Evolutionary conservation across 2,888 invertebrate genomes (phyloP).

Genomic region (Phyllotreta cruciferae): DNA sequence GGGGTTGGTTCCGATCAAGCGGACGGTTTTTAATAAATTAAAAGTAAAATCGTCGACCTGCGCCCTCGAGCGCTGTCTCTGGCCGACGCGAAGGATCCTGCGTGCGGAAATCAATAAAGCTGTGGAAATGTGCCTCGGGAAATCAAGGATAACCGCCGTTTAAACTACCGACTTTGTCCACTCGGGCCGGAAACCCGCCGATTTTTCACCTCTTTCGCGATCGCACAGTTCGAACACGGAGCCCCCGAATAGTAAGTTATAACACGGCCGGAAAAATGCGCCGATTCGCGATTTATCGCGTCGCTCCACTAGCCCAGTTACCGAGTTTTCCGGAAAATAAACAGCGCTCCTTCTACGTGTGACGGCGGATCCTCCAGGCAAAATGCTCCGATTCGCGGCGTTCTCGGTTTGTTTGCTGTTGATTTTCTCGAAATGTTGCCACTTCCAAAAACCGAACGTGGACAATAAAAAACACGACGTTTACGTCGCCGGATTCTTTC

Average conservation of each 20-base stretch:
- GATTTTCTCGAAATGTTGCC: conserved; percentile 37
- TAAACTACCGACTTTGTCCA: conserved; percentile 12
- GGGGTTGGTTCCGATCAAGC: conserved; percentile 24
- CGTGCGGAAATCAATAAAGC: conserved; percentile 40
- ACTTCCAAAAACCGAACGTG: conserved; percentile 70
- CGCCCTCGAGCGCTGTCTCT: conserved; percentile 27
- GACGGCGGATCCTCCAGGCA: conserved; percentile 11
- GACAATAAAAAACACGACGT: conserved; percentile 81
- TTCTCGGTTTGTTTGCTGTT: conserved; percentile 26
- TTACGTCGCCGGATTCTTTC: conserved; percentile 93
- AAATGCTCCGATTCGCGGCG: conserved; percentile 21
- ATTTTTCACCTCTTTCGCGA: no score
- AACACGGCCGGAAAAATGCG: conserved; percentile 12
- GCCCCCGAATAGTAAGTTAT: not conserved
- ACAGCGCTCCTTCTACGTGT: conserved; percentile 22
- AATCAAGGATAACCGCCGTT: conserved; percentile 32
- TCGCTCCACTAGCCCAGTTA: conserved; percentile 20
- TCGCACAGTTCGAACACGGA: no score
- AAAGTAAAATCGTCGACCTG: conserved; percentile 30
- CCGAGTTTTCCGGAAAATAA: conserved; percentile 25
- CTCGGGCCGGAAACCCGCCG: not conserved
- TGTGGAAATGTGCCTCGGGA: conserved; percentile 37
- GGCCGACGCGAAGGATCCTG: conserved; percentile 17
- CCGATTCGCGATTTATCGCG: not conserved
- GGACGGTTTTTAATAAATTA: conserved; percentile 39